Evolutionary conservation across 1,140 invertebrate species (phyloP).

Genomic region (Drosophila kurseongensis): DNA sequence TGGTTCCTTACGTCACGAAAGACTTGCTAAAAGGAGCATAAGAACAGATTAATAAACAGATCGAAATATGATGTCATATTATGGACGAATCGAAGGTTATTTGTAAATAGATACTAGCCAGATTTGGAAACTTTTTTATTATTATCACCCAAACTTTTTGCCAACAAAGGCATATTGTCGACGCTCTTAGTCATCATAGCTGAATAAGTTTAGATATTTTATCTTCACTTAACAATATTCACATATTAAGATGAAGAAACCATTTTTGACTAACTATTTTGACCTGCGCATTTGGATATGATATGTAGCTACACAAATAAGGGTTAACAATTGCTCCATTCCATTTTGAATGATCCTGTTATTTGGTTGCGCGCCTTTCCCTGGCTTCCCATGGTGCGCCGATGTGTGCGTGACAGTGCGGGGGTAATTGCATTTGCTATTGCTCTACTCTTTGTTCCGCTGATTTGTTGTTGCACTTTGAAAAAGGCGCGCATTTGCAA

Average conservation of each 20-base stretch:
- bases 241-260: no score
- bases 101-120: background rate
- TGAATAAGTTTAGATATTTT: no score
- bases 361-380: constrained; percentile 65
- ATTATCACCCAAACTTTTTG: no score
- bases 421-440: constrained; percentile 61
- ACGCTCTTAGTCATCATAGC: no score
- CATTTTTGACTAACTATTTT: no score
- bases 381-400: constrained; percentile 44
- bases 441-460: constrained; percentile 9
- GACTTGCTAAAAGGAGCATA: constrained; percentile 41
- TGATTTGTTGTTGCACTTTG: constrained; percentile 26
- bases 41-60: background rate
- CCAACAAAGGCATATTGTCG: no score
- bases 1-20: constrained; percentile 60
- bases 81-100: background rate
- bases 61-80: constrained; percentile 1
- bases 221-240: no score
- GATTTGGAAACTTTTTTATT: background rate
- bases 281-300: no score
- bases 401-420: constrained; percentile 19
- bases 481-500: constrained; percentile 57
- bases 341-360: constrained; percentile 65
- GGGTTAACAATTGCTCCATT: constrained; percentile 8
- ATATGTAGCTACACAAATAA: background rate